phyloP scores from a whole-genome alignment of 2,888 invertebrate genomes.

The Galerucella pusilla region DNA sequence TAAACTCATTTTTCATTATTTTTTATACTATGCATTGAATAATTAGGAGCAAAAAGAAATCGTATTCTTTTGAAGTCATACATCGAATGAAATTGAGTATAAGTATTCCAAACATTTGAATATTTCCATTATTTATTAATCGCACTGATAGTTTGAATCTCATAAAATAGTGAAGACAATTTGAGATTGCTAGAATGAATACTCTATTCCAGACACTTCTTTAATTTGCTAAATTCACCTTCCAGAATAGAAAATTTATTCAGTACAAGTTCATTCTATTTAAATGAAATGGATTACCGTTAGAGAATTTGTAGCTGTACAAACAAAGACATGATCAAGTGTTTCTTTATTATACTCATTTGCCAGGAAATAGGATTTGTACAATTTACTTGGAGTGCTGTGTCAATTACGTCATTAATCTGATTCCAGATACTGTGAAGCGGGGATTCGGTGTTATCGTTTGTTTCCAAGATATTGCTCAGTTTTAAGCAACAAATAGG shows the following conservation, averaged over 20 bases:
- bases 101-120: too few relatives aligned
- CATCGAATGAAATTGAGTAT: too few relatives aligned
- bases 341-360: slow-evolving; percentile 51
- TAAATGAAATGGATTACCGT: slow-evolving; percentile 29
- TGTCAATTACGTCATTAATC: slow-evolving; percentile 23
- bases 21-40: too few relatives aligned
- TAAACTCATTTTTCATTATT: too few relatives aligned
- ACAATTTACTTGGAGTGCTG: slow-evolving; percentile 33
- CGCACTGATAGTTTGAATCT: too few relatives aligned
- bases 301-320: slow-evolving; percentile 25
- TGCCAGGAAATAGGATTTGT: slow-evolving; percentile 55
- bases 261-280: slow-evolving; percentile 29
- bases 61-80: too few relatives aligned
- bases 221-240: slow-evolving; percentile 21
- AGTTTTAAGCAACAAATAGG: background rate
- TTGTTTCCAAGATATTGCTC: background rate
- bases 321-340: slow-evolving; percentile 52
- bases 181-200: background rate
- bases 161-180: too few relatives aligned
- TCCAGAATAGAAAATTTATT: slow-evolving; percentile 19
- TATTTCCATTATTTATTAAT: too few relatives aligned
- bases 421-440: slow-evolving; percentile 8
- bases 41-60: too few relatives aligned
- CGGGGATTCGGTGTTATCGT: background rate
- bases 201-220: background rate